Evolutionary conservation across 2,113 vertebrate genomes (phyloP).

Genomic region (Thryonomys swinderianus): DNA sequence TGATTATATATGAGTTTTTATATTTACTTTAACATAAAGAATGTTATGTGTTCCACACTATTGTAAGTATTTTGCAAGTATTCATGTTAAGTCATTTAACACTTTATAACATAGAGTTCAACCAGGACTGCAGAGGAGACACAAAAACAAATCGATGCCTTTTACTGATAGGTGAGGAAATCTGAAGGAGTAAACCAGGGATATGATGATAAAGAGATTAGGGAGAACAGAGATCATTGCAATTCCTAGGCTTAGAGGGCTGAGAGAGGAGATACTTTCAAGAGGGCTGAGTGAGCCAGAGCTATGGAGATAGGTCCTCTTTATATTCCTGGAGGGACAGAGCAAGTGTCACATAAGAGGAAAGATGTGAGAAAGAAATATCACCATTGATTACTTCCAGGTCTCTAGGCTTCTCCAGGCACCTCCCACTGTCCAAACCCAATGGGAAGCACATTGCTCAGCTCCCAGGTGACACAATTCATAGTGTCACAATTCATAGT

Average conservation of each 20-base stretch:
- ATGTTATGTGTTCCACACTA: neutral
- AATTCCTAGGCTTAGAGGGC: neutral
- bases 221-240: neutral
- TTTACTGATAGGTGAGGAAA: neutral
- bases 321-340: neutral
- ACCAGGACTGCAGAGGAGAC: fast-evolving
- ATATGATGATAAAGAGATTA: neutral
- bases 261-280: neutral
- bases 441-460: neutral
- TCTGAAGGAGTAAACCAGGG: neutral
- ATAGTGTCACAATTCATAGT: fast-evolving
- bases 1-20: neutral
- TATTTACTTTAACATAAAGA: neutral
- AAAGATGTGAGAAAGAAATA: neutral
- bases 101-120: neutral
- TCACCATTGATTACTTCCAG: too few relatives aligned
- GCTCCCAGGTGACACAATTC: neutral
- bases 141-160: neutral
- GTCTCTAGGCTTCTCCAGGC: neutral
- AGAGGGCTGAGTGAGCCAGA: neutral
- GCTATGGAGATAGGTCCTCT: neutral
- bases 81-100: neutral
- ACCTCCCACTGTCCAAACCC: neutral
- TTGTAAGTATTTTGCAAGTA: neutral
- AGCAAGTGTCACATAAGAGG: neutral